Percentiles rank a stretch among this genome's conserved stretches.
Conservation (phyloP, 2,797 vertebrate genomes). For the Diplodus puntazzo region DNA sequence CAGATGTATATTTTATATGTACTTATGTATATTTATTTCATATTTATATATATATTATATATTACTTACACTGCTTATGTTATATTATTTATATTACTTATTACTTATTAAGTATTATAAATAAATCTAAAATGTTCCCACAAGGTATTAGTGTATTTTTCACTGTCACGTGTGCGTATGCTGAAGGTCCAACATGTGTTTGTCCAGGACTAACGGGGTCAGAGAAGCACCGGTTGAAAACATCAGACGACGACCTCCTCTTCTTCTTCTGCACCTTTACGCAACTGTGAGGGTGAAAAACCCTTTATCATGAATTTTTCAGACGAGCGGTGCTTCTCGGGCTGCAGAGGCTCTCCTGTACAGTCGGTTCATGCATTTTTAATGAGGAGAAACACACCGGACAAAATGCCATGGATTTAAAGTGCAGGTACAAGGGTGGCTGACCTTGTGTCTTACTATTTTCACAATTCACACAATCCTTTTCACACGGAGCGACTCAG, state of each 20-base stretch:
- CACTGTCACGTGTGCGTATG: not conserved
- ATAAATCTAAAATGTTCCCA: not conserved
- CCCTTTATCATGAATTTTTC: constrained; percentile 68
- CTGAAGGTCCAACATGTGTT: constrained; percentile 16
- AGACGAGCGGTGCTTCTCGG: constrained; percentile 47
- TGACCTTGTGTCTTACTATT: constrained; percentile 57
- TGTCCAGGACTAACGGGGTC: constrained; percentile 30
- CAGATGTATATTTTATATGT: too few species aligned
- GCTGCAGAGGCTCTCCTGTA: constrained; percentile 49
- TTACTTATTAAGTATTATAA: too few species aligned
- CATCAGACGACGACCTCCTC: constrained; percentile 15
- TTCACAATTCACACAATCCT: constrained; percentile 42
- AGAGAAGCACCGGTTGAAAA: constrained; percentile 8
- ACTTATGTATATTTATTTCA: too few species aligned
- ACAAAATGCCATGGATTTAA: constrained; percentile 71
- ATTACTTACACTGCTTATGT: too few species aligned
- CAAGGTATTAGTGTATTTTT: not conserved
- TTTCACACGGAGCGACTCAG: constrained; percentile 19
- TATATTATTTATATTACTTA: too few species aligned
- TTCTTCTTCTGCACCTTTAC: constrained; percentile 32
- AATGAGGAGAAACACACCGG: constrained; percentile 56
- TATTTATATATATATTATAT: too few species aligned
- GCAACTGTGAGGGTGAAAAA: constrained; percentile 55
- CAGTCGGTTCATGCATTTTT: constrained; percentile 74
- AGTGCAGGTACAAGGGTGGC: constrained; percentile 52